Percentiles rank a stretch among this genome's conserved stretches.
phyloP scores from a whole-genome alignment of 2,888 invertebrate species.

The Ectemnius lituratus region DNA sequence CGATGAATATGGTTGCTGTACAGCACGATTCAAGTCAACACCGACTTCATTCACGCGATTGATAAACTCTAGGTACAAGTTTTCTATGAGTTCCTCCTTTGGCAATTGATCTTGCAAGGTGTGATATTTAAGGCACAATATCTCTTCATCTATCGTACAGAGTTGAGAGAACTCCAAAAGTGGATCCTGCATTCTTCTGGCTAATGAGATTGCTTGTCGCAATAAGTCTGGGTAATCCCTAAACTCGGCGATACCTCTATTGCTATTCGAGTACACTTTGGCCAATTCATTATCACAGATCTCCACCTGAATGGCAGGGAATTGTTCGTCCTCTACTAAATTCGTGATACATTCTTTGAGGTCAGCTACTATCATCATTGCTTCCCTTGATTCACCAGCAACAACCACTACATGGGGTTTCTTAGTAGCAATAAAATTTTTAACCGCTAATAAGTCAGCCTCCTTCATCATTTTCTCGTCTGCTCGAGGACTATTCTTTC shows the following conservation, averaged over 20 bases:
- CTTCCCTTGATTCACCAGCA: constrained; percentile 94
- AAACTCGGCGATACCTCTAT: constrained; percentile 91
- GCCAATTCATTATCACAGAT: constrained; percentile 96
- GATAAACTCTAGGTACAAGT: constrained; percentile 92
- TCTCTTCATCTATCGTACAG: constrained; percentile 97
- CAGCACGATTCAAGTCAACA: constrained; percentile 96
- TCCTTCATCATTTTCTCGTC: constrained; percentile 85
- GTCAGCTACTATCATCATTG: constrained; percentile 89
- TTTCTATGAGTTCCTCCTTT: constrained; percentile 92
- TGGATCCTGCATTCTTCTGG: constrained; percentile 95
- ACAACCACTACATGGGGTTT: constrained; percentile 96
- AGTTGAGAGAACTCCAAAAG: constrained; percentile 97
- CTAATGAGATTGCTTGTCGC: constrained; percentile 95
- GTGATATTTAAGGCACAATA: constrained; percentile 95
- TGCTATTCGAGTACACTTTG: constrained; percentile 94
- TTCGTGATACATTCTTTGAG: constrained; percentile 86
- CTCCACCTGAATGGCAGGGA: constrained; percentile 92
- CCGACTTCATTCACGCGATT: constrained; percentile 99
- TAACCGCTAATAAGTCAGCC: constrained; percentile 84
- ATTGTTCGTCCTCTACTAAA: constrained; percentile 90
- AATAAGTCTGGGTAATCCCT: constrained; percentile 94
- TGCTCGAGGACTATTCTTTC: constrained; percentile 86
- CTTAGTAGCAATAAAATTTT: constrained; percentile 91
- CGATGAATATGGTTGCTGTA: constrained; percentile 91
- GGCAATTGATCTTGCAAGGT: constrained; percentile 88